Evolutionary conservation across 2,888 invertebrate species (phyloP).

Genomic region (Metopia argyrocephala): DNA sequence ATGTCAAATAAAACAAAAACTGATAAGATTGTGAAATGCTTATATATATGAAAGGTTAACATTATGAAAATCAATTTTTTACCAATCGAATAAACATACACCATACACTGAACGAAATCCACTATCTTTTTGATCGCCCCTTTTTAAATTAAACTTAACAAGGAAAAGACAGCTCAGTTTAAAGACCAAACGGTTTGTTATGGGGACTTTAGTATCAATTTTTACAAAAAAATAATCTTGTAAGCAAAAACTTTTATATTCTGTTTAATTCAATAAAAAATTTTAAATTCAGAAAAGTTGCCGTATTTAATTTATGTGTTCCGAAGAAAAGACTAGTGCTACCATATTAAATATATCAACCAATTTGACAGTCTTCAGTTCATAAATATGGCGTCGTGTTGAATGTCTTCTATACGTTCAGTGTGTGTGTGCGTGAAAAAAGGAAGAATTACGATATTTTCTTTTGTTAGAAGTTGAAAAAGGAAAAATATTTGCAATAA

Average conservation of each 20-base stretch:
- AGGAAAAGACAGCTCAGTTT: no score
- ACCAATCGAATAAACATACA: background rate
- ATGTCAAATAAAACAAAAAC: background rate
- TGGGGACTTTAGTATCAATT: no score
- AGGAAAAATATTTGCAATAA: conserved; percentile 56
- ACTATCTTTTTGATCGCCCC: no score
- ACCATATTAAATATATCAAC: conserved; percentile 13
- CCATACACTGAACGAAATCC: background rate
- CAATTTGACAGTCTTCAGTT: conserved; percentile 41
- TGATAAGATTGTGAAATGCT: background rate
- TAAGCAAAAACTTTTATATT: no score
- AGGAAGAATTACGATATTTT: conserved; percentile 68
- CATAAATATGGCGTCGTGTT: conserved; percentile 75
- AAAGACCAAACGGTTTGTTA: no score
- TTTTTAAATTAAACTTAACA: no score
- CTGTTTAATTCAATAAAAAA: no score
- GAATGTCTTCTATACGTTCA: conserved; percentile 64
- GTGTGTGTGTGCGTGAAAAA: conserved; percentile 58
- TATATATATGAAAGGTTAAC: conserved; percentile 8
- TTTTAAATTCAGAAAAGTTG: no score
- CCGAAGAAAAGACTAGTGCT: no score
- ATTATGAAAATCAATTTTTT: background rate
- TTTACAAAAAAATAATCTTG: no score
- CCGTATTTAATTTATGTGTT: no score
- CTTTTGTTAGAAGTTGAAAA: conserved; percentile 67